phyloP scores from a whole-genome alignment of 1,140 invertebrate species.

The Drosophila ficusphila region DNA sequence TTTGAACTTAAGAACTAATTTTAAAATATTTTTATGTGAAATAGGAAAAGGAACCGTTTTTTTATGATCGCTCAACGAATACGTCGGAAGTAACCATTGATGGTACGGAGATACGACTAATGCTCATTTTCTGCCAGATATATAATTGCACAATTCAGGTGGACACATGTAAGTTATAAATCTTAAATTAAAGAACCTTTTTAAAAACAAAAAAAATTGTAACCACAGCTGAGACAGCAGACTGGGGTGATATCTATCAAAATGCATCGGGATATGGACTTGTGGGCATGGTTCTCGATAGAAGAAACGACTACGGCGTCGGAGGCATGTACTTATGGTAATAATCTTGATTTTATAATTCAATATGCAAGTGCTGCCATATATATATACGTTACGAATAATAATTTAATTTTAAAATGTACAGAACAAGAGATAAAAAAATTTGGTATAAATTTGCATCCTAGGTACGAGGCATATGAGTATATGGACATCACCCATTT shows the following conservation, averaged over 20 bases:
- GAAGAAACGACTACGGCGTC: conserved; percentile 53
- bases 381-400: too few species aligned
- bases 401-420: too few species aligned
- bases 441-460: too few species aligned
- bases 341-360: not conserved
- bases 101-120: conserved; percentile 63
- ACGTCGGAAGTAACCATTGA: conserved; percentile 45
- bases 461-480: conserved; percentile 51
- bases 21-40: not conserved
- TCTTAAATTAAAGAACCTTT: not conserved
- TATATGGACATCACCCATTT: conserved; percentile 64
- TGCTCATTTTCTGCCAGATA: conserved; percentile 61
- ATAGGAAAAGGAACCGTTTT: conserved; percentile 32
- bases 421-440: too few species aligned
- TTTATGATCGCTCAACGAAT: conserved; percentile 34
- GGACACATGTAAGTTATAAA: conserved; percentile 54
- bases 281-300: conserved; percentile 58
- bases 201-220: not conserved
- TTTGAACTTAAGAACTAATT: not conserved
- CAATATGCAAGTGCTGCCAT: too few species aligned
- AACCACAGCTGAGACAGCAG: conserved; percentile 40
- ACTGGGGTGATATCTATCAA: conserved; percentile 64
- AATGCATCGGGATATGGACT: conserved; percentile 64
- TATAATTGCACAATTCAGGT: conserved; percentile 68
- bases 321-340: conserved; percentile 64